Evolutionary conservation across 2,113 vertebrate species (phyloP).

Genomic region (Todiramphus saurophagus): DNA sequence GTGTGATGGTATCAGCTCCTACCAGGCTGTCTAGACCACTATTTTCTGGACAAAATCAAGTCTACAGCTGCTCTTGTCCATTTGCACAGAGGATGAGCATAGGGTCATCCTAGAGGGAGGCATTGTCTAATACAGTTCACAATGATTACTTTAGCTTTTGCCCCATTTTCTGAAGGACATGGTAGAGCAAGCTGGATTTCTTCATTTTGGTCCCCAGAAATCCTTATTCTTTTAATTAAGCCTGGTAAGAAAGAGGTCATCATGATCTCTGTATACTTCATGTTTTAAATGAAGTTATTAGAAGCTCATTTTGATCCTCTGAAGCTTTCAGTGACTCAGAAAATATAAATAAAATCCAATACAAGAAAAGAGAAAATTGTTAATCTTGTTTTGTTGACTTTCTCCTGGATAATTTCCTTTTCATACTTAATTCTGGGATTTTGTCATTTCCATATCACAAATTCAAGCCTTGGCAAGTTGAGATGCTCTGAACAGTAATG

Average conservation of each 20-base stretch:
- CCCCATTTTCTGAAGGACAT: background rate
- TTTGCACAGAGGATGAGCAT: fast-evolving
- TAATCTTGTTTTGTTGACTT: background rate
- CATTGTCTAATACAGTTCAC: background rate
- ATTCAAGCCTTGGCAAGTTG: background rate
- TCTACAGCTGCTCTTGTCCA: background rate
- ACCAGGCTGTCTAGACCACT: background rate
- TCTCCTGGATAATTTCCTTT: background rate
- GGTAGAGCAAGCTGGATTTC: background rate
- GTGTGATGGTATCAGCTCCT: background rate
- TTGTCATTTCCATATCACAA: background rate
- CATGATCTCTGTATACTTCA: background rate
- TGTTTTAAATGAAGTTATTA: background rate
- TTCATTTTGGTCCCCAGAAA: background rate
- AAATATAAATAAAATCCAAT: background rate
- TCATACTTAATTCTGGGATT: background rate
- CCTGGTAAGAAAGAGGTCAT: background rate
- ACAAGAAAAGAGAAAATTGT: background rate
- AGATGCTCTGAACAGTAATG: background rate
- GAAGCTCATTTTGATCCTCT: background rate
- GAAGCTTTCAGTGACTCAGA: background rate
- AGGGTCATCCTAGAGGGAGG: background rate
- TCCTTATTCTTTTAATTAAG: background rate
- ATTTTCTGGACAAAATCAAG: background rate
- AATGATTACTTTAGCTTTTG: background rate